Conservation (phyloP, 2,797 vertebrate genomes). For the Masticophis lateralis region DNA sequence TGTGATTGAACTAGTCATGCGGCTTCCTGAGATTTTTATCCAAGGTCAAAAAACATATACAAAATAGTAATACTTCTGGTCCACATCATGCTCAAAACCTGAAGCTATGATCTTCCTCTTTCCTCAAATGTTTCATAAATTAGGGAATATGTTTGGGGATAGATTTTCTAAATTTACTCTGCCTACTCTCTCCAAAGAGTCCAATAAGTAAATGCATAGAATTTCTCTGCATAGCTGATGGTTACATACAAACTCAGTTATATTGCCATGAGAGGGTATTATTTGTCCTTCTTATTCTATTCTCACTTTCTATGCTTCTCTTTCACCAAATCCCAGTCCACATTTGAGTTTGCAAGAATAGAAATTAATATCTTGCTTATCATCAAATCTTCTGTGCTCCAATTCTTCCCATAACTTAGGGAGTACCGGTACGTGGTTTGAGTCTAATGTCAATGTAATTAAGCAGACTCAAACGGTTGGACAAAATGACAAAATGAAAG, state of each 20-base stretch:
- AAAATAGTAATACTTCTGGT: background rate
- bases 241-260: background rate
- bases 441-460: background rate
- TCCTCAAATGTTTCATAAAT: background rate
- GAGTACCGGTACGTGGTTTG: background rate
- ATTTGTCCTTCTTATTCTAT: background rate
- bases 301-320: background rate
- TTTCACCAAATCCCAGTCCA: background rate
- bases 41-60: background rate
- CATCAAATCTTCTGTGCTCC: background rate
- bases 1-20: background rate
- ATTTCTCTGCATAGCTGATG: background rate
- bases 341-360: background rate
- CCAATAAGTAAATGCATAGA: background rate
- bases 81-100: background rate
- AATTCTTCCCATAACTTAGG: too few species aligned
- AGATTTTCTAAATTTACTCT: background rate
- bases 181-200: background rate
- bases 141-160: background rate
- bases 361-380: background rate
- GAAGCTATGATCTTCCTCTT: background rate
- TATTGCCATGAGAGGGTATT: background rate
- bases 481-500: background rate
- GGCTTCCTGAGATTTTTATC: background rate
- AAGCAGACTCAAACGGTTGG: background rate